Base-by-base conservation (phyloP, 2,888 invertebrate genomes). In the Diarsia brunnea region DNA sequence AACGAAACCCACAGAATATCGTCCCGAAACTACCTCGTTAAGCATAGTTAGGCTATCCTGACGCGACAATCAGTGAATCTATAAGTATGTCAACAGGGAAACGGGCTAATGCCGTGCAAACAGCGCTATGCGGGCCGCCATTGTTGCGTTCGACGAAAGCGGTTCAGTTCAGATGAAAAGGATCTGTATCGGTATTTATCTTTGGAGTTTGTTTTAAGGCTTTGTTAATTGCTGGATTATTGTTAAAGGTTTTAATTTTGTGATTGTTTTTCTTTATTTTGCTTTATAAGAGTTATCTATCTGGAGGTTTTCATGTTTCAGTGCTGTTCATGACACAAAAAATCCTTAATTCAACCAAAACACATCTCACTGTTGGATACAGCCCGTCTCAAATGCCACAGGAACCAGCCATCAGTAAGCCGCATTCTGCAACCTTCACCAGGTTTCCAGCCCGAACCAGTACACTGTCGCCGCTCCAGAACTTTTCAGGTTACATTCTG, bases 101-200 rank as follows among this genome's bases (percentile, higher is more conserved):
- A 47, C 75, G 73, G 70, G 85, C 91, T 92, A 92, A 92, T 91
- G 89, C 88, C 87, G 86, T 45, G 82, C 87, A 90, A 90, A 92
- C 88, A 90, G 75, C 51, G 70, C 69, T 45, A 90, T 90, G 90
- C 90, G 90, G 90, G 89, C 75, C 75, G 60, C 76, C 68, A 78
- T 84, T 87, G 82, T 86, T 82, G 86, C 84, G 77, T 73, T 70
- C 73, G 75, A 69, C 76, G 79, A 72, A 71, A 69, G 63, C 64
- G 47, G 73, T 73, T 60, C 79, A 58, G 72, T 64, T 68, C 66
- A 70, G 76, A 81, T 83, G 84, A 84, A 83, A 81, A 82, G 73
- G 82, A 67, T 69, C 67, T 21, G 80, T 84, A 83, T 83, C 81
- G 24, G 69, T 73, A 58, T 84, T 69, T 83, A 84, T 84, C 69